A percentile compares a stretch with the other conserved stretches of the same genome.
Conservation (phyloP, 2,113 vertebrate species). For the Dendrocopos noguchii region DNA sequence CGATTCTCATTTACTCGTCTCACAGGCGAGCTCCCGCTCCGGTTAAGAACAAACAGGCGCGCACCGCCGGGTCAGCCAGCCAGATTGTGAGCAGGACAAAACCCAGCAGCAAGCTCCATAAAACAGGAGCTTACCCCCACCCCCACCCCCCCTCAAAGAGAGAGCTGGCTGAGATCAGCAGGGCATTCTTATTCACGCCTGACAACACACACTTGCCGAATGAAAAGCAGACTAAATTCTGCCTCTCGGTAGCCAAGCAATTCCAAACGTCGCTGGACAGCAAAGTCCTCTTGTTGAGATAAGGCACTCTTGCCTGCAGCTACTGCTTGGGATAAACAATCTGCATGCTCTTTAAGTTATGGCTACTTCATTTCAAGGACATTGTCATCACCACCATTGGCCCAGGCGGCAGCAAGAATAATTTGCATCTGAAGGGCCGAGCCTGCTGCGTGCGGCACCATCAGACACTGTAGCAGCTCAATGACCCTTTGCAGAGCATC, state of each 20-base stretch:
- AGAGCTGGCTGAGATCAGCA: not conserved
- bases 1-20: not conserved
- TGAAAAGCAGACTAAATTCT: conserved; percentile 4
- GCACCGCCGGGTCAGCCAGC: not conserved
- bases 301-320: conserved; percentile 14
- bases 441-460: conserved; percentile 31
- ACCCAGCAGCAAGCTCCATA: conserved; percentile 8
- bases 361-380: conserved; percentile 33
- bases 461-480: conserved; percentile 7
- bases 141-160: not conserved
- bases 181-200: not conserved
- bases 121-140: not conserved
- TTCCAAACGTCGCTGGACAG: conserved; percentile 4
- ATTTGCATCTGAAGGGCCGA: not conserved
- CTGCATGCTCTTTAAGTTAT: not conserved
- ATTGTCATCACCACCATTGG: not conserved
- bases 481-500: conserved; percentile 33
- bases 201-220: conserved; percentile 7
- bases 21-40: not conserved
- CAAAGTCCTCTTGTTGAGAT: not conserved
- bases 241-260: not conserved
- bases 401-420: conserved; percentile 36
- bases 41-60: not conserved
- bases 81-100: not conserved
- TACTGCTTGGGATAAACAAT: not conserved